Percentiles rank a stretch among this genome's conserved stretches.
phyloP scores from a whole-genome alignment of 2,797 vertebrate genomes.

The Macrochelys suwanniensis region DNA sequence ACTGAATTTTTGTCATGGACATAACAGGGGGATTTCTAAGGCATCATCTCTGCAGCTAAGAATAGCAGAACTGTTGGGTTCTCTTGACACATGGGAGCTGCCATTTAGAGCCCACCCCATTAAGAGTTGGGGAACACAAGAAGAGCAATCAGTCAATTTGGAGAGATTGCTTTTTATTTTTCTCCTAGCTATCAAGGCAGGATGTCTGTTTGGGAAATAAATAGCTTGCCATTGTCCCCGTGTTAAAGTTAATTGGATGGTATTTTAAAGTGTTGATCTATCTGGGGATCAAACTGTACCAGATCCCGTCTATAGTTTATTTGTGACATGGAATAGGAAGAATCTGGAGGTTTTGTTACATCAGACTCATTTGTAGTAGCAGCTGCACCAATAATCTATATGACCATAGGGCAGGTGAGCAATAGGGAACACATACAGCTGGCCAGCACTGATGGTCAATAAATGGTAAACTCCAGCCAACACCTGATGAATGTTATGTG shows the following conservation, averaged over 20 bases:
- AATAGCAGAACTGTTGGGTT: neutral
- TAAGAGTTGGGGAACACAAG: neutral
- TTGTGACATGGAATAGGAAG: neutral
- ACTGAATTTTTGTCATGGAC: neutral
- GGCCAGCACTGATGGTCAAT: neutral
- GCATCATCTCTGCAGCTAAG: neutral
- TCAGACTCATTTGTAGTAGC: neutral
- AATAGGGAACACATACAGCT: neutral
- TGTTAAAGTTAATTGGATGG: slow-evolving; percentile 8
- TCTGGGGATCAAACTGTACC: neutral
- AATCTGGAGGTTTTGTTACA: neutral
- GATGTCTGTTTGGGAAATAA: neutral
- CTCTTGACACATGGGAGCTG: neutral
- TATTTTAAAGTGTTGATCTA: slow-evolving; percentile 26
- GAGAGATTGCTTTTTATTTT: neutral
- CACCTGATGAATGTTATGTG: neutral
- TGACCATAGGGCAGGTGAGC: neutral
- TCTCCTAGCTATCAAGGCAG: neutral
- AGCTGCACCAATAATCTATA: neutral
- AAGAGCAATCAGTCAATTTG: neutral
- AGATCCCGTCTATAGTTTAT: neutral
- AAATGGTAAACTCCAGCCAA: neutral
- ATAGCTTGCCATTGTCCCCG: neutral
- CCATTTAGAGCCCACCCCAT: neutral
- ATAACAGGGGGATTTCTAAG: neutral